These are phyloP conservation scores for Drosophila subquinaria DNA, from an alignment of 2,888 invertebrate genomes.

Conservation along the genomic window DNA sequence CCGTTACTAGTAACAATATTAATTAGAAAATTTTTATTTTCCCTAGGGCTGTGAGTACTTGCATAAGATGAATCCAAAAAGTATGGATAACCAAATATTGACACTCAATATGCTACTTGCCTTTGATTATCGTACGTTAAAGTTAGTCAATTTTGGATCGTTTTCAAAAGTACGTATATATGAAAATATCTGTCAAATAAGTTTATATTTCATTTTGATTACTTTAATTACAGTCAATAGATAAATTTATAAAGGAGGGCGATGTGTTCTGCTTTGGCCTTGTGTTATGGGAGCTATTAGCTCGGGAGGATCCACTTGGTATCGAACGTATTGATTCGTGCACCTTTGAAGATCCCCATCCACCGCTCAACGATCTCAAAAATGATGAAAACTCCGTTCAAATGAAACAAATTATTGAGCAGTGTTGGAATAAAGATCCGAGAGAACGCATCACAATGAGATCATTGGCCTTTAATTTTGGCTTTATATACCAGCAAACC, in stretches of 20 bases:
- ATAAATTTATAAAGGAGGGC: not conserved
- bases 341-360: not conserved
- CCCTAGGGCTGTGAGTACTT: slow-evolving; percentile 3
- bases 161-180: slow-evolving; percentile 5
- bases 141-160: slow-evolving; percentile 2
- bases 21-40: not conserved
- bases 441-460: not conserved
- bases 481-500: not conserved
- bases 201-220: too few relatives aligned
- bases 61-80: not conserved
- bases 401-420: not conserved
- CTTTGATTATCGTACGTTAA: not conserved
- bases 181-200: not conserved
- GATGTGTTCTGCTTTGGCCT: slow-evolving; percentile 7
- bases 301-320: not conserved
- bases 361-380: not conserved
- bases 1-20: not conserved
- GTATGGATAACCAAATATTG: not conserved
- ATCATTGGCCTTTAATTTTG: not conserved
- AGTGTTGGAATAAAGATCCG: slow-evolving; percentile 3
- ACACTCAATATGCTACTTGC: not conserved
- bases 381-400: not conserved
- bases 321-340: not conserved
- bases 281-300: slow-evolving; percentile 2
- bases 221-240: not conserved